Conservation (phyloP, 2,888 invertebrate genomes). For the Macrosiphum euphorbiae region DNA sequence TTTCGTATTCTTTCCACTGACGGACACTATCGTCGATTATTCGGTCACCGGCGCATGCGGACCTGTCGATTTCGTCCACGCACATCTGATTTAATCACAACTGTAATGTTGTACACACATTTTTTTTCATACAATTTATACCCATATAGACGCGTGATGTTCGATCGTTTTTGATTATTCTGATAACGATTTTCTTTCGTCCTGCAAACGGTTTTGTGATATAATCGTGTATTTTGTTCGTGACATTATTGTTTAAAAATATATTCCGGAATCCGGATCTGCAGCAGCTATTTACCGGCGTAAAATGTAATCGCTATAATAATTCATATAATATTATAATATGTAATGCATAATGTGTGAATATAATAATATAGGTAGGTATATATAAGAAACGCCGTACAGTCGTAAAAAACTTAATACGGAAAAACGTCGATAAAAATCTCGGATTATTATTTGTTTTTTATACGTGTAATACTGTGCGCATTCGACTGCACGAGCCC, state of each 20-base stretch:
- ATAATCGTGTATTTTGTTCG: background rate
- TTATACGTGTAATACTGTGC: background rate
- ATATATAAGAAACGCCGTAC: background rate
- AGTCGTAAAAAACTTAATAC: conserved; percentile 9
- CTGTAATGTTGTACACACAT: background rate
- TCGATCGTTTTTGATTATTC: background rate
- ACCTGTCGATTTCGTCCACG: background rate
- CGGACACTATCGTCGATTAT: background rate
- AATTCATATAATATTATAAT: background rate
- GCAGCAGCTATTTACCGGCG: background rate
- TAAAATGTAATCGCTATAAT: background rate
- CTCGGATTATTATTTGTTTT: conserved; percentile 7
- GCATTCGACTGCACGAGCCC: background rate
- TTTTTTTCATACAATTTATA: background rate
- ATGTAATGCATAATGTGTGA: background rate
- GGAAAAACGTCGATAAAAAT: background rate
- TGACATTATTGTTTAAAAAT: background rate
- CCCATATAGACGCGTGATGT: background rate
- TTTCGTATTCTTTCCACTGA: conserved; percentile 9
- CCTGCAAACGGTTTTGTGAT: background rate
- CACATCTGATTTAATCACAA: too few species aligned
- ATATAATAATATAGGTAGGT: background rate
- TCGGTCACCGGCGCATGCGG: background rate
- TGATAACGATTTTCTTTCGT: background rate
- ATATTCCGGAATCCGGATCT: background rate